phyloP scores from a whole-genome alignment of 2,888 invertebrate species.

The Dolomedes plantarius region DNA sequence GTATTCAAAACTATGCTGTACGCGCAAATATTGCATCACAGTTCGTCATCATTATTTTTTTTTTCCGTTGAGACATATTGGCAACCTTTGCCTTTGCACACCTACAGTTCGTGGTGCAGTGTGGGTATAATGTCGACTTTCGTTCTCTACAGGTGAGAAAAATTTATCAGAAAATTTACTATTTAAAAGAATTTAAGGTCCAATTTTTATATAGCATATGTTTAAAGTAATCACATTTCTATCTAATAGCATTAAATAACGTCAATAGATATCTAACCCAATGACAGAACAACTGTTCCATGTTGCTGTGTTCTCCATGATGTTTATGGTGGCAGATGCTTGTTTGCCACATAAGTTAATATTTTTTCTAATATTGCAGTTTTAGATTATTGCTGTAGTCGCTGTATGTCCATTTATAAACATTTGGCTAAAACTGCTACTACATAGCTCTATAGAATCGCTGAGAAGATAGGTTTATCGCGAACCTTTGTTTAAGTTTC shows the following conservation, averaged over 20 bases:
- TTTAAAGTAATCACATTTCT: too few species aligned
- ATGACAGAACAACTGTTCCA: too few species aligned
- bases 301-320: not conserved
- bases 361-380: too few species aligned
- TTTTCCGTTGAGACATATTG: constrained; percentile 39
- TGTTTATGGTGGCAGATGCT: constrained; percentile 24
- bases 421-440: too few species aligned
- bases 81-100: constrained; percentile 60
- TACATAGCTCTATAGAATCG: too few species aligned
- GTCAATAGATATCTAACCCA: too few species aligned
- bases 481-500: too few species aligned
- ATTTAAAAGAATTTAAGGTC: not conserved
- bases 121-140: constrained; percentile 69
- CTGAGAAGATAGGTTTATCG: too few species aligned
- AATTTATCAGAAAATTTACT: constrained; percentile 43
- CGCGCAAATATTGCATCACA: constrained; percentile 24
- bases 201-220: too few species aligned
- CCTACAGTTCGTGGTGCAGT: constrained; percentile 69
- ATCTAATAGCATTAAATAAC: too few species aligned
- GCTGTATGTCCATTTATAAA: too few species aligned
- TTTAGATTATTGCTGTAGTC: too few species aligned
- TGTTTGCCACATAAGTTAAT: constrained; percentile 13
- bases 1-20: constrained; percentile 18
- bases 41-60: constrained; percentile 13
- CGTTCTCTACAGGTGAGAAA: constrained; percentile 64